Evolutionary conservation across 2,113 vertebrate genomes (phyloP).

Genomic region (Nothoprocta pentlandii): DNA sequence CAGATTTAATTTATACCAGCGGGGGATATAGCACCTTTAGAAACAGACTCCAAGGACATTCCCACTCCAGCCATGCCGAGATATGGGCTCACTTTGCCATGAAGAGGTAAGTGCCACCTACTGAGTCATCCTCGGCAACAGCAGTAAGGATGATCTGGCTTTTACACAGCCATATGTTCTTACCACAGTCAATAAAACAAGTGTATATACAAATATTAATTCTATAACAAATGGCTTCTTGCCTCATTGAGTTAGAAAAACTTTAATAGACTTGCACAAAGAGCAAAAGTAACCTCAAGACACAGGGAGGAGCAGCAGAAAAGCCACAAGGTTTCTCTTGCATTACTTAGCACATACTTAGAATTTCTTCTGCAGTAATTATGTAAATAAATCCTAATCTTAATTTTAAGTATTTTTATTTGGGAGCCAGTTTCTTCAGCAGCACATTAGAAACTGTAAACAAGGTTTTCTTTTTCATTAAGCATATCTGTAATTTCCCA

Average conservation of each 20-base stretch:
- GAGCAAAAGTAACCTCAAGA: background rate
- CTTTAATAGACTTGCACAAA: background rate
- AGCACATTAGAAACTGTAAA: slow-evolving; percentile 29
- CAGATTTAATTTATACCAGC: background rate
- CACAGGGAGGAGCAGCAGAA: background rate
- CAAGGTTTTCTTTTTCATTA: slow-evolving; percentile 52
- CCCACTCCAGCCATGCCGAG: accelerated
- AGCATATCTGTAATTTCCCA: slow-evolving; percentile 43
- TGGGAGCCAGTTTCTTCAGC: slow-evolving; percentile 54
- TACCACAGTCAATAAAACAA: background rate
- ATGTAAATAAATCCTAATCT: slow-evolving; percentile 68
- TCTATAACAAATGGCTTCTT: background rate
- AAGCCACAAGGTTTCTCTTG: background rate
- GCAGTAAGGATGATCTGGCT: background rate
- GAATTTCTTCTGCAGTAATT: slow-evolving; percentile 31
- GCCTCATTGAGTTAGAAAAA: background rate
- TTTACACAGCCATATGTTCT: slow-evolving; percentile 3
- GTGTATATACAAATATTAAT: background rate
- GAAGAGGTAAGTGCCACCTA: background rate
- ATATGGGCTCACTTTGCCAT: background rate
- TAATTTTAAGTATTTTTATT: slow-evolving; percentile 66
- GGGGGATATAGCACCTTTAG: background rate
- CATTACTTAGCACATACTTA: slow-evolving; percentile 6
- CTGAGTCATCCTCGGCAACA: background rate
- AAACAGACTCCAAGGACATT: background rate